Evolutionary conservation across 2,113 vertebrate species (phyloP).

Genomic region (Nothobranchius furzeri): DNA sequence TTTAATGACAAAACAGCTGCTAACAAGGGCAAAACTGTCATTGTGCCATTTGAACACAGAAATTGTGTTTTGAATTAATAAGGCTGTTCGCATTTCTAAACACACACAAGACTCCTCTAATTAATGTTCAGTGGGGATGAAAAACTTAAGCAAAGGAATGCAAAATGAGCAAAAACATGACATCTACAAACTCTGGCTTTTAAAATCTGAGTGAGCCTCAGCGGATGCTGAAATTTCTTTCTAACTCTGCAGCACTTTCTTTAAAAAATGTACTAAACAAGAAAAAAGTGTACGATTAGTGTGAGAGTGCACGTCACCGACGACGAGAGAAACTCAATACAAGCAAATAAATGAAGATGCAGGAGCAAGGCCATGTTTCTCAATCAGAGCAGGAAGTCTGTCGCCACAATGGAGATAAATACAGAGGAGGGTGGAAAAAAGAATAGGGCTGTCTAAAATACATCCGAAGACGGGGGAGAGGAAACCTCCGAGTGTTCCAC

Average conservation of each 20-base stretch:
- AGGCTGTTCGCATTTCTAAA: constrained; percentile 35
- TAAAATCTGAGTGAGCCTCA: constrained; percentile 17
- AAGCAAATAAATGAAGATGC: constrained; percentile 74
- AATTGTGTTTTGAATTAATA: constrained; percentile 49
- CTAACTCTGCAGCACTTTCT: constrained; percentile 9
- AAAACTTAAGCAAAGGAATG: not conserved
- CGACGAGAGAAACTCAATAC: constrained; percentile 47
- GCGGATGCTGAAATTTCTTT: constrained; percentile 15
- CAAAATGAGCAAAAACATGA: constrained; percentile 20
- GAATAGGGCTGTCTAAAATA: constrained; percentile 15
- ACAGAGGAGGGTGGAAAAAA: constrained; percentile 25
- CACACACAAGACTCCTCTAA: constrained; percentile 24
- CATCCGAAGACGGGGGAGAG: constrained; percentile 32
- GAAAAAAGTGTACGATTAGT: constrained; percentile 44
- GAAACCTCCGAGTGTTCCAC: constrained; percentile 19
- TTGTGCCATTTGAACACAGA: constrained; percentile 22
- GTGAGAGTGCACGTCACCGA: constrained; percentile 45
- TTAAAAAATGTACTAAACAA: constrained; percentile 10
- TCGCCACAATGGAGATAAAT: constrained; percentile 75
- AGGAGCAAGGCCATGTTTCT: constrained; percentile 71
- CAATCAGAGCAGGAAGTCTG: constrained; percentile 70
- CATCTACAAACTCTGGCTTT: constrained; percentile 17
- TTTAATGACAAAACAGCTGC: constrained; percentile 18
- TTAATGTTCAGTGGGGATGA: constrained; percentile 1
- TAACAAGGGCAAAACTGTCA: constrained; percentile 30